Conservation (phyloP, 1,140 invertebrate genomes). For the Grapholita molesta region DNA sequence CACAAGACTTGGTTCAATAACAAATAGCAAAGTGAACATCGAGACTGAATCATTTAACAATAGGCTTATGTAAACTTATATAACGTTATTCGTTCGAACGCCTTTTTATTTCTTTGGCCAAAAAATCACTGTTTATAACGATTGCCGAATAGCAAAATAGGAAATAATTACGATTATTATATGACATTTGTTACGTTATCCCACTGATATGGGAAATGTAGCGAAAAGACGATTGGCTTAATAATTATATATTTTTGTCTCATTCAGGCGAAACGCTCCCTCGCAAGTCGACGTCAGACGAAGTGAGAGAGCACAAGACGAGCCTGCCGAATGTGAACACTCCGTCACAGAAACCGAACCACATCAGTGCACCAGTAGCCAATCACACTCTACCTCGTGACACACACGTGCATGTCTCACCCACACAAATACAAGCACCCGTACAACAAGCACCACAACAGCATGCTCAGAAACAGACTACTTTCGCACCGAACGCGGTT, state of each 20-base stretch:
- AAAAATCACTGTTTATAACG: too few species aligned
- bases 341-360: conserved; percentile 58
- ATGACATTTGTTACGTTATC: too few species aligned
- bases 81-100: too few species aligned
- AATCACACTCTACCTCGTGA: conserved; percentile 44
- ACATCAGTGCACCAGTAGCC: conserved; percentile 60
- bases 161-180: too few species aligned
- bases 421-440: conserved; percentile 27
- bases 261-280: conserved; percentile 45
- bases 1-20: too few species aligned
- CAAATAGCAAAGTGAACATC: too few species aligned
- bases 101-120: too few species aligned
- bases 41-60: too few species aligned
- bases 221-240: conserved; percentile 15
- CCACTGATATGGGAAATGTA: too few species aligned
- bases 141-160: too few species aligned
- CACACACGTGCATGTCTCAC: conserved; percentile 28
- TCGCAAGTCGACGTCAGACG: conserved; percentile 64
- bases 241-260: conserved; percentile 22
- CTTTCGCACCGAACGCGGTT: conserved; percentile 37
- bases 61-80: too few species aligned
- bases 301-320: conserved; percentile 68
- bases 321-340: conserved; percentile 60
- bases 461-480: conserved; percentile 37
- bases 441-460: conserved; percentile 27